Percentiles rank a stretch among this genome's conserved stretches.
Evolutionary conservation across 2,888 invertebrate genomes (phyloP).

Genomic region (Nomada fucata): DNA sequence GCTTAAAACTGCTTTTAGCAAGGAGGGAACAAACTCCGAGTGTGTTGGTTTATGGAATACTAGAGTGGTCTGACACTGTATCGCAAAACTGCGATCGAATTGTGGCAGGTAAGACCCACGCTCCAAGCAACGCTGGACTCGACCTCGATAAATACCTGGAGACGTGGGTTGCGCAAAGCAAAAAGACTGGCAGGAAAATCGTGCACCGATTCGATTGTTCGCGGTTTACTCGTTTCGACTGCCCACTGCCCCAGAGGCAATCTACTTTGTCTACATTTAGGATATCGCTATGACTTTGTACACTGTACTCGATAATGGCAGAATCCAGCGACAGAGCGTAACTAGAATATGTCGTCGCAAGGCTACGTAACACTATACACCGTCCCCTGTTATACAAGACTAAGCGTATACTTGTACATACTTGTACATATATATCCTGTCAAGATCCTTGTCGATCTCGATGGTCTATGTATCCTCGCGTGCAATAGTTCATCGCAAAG

Average conservation of each 20-base stretch:
- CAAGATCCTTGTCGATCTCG: conserved; percentile 57
- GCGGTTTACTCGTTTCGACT: conserved; percentile 26
- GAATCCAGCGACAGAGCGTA: conserved; percentile 41
- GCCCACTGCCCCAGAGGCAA: background rate
- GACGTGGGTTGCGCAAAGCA: conserved; percentile 61
- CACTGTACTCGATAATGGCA: conserved; percentile 29
- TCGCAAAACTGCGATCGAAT: conserved; percentile 62
- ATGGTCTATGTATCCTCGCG: conserved; percentile 57
- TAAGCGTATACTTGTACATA: conserved; percentile 67
- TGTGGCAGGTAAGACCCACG: conserved; percentile 63
- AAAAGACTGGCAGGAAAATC: conserved; percentile 50
- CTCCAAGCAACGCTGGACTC: conserved; percentile 39
- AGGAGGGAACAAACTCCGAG: background rate
- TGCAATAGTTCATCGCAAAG: conserved; percentile 63
- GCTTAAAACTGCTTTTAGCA: background rate
- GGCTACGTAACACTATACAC: conserved; percentile 66
- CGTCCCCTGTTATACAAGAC: conserved; percentile 60
- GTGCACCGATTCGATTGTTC: conserved; percentile 35
- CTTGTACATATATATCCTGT: conserved; percentile 9
- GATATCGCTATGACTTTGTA: conserved; percentile 22
- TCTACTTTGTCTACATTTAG: conserved; percentile 20
- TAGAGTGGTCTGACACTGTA: conserved; percentile 37
- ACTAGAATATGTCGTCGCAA: conserved; percentile 48
- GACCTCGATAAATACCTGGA: conserved; percentile 61
- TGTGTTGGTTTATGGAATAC: conserved; percentile 31